Base-by-base conservation (phyloP, 2,113 vertebrate species). In the Peromyscus californicus region DNA sequence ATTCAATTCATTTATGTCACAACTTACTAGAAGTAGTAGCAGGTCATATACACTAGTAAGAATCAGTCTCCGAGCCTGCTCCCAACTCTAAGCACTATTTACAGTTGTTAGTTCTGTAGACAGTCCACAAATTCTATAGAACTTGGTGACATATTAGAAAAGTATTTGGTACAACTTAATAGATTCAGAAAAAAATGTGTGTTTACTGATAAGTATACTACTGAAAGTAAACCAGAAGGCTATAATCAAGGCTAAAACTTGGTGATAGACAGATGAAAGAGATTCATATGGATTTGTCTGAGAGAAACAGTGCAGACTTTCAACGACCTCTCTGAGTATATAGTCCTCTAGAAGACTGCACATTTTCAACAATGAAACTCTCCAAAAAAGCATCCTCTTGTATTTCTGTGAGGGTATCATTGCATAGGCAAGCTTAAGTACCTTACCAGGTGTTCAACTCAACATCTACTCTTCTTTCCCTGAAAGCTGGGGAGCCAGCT, bases 401-500 rank as follows among this genome's bases (percentile, higher is more conserved):
- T 0, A 4, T 57, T 93, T 69, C 69, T 8, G 51, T 89, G n/a
- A 42, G 59, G 31, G 5, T 3, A 48, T 82, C 59, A 61, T 57
- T 76, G 51, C 5, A 42, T 19, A 42, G 39, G 9, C 19, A 51
- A 36, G 3, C n/a, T 51, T 79, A 42, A 61, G 75, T 33, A 26
- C 29, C 0, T 70, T 54, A 39, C 16, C 1, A 5, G 29, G 45
- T 31, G 2, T n/a, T 11, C 48, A 61, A 12, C 1, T 61, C 24
- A 5, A 42, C 24, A 26, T 93, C 13, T 19, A 39, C 2, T 19
- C 26, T 21, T 0, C 0, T 67, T 26, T 48, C 15, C 7, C 21
- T 59, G 4, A 11, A 51, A 19, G 4, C 12, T 6, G 0, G 5
- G 10, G 26, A 70, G n/a, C 5, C 26, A 70, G 9, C 1, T 48